Evolutionary conservation across 2,888 invertebrate species (phyloP).

Genomic region (Nymphalis urticae): DNA sequence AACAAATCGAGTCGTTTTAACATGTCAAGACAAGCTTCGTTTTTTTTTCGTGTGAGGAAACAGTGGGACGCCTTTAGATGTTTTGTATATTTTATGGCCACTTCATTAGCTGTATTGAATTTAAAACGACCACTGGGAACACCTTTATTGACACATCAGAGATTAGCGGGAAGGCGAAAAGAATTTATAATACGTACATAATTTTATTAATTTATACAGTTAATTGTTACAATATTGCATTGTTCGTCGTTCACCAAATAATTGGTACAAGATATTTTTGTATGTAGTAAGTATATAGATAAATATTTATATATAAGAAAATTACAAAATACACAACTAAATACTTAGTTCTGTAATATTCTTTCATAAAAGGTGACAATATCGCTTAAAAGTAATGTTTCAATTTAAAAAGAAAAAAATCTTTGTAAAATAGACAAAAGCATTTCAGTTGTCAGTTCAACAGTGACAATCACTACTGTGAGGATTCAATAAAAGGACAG

Average conservation of each 20-base stretch:
- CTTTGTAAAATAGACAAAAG: background rate
- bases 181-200: constrained; percentile 11
- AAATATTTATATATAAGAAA: too few species aligned
- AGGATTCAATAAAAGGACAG: constrained; percentile 41
- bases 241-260: background rate
- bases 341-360: too few species aligned
- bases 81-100: constrained; percentile 75
- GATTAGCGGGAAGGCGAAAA: constrained; percentile 42
- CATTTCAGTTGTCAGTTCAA: too few species aligned
- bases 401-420: background rate
- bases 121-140: constrained; percentile 54
- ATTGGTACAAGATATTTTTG: too few species aligned
- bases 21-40: constrained; percentile 73
- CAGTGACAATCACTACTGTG: constrained; percentile 13
- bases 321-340: too few species aligned
- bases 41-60: constrained; percentile 59
- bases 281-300: too few species aligned
- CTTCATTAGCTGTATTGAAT: constrained; percentile 66
- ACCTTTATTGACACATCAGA: constrained; percentile 66
- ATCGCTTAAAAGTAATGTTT: too few species aligned
- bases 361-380: too few species aligned
- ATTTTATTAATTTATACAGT: constrained; percentile 11
- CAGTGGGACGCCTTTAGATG: constrained; percentile 69
- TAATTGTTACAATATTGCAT: background rate
- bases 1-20: constrained; percentile 73